Evolutionary conservation across 2,888 invertebrate species (phyloP).

Genomic region (Nymphalis c-album): DNA sequence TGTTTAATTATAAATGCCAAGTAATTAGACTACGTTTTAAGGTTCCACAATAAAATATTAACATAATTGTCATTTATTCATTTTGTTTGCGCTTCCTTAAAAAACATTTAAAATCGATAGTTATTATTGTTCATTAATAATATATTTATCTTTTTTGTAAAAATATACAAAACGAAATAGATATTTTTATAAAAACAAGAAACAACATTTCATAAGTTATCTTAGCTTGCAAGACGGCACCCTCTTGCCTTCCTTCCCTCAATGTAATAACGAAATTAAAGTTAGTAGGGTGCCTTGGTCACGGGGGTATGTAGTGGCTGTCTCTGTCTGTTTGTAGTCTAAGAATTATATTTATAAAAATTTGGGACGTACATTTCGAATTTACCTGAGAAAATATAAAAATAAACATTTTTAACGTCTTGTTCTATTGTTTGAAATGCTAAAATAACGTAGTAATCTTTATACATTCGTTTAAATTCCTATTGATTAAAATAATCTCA

Average conservation of each 20-base stretch:
- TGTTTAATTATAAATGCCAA: constrained; percentile 10
- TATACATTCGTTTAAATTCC: too few relatives aligned
- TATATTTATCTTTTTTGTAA: not conserved
- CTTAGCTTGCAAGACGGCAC: constrained; percentile 38
- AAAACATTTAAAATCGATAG: too few relatives aligned
- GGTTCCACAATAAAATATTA: not conserved
- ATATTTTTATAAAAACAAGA: constrained; percentile 3
- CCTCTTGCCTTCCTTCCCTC: constrained; percentile 58
- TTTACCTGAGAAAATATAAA: not conserved
- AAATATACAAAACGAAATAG: not conserved
- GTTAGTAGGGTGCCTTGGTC: constrained; percentile 73
- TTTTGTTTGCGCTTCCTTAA: too few relatives aligned
- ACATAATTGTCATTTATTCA: too few relatives aligned
- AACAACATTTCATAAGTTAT: constrained; percentile 26
- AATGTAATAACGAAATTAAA: constrained; percentile 71
- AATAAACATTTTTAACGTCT: too few relatives aligned
- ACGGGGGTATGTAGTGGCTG: constrained; percentile 34
- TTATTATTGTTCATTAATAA: too few relatives aligned
- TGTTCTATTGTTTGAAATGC: too few relatives aligned
- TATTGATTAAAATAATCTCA: too few relatives aligned
- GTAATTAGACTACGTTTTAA: not conserved
- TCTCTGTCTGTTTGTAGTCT: not conserved
- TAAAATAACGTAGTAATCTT: too few relatives aligned
- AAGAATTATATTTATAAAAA: constrained; percentile 3
- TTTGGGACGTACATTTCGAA: not conserved